phyloP scores from a whole-genome alignment of 2,797 vertebrate species.

The Echeneis naucrates region DNA sequence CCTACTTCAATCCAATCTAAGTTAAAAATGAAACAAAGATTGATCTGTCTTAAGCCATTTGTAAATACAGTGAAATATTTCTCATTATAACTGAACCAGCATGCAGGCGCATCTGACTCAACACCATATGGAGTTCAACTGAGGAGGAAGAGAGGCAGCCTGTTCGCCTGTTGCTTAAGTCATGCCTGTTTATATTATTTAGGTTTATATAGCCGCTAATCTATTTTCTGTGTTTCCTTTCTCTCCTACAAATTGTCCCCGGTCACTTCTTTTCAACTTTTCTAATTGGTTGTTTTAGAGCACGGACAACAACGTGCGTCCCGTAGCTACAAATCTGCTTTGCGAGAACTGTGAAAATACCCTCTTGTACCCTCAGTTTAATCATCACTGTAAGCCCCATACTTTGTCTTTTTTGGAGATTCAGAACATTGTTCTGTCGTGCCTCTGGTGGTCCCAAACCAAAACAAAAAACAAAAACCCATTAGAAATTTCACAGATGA shows the following conservation, averaged over 20 bases:
- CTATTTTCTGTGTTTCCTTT: neutral
- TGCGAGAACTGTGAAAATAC: neutral
- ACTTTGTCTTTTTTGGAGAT: neutral
- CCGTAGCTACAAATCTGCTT: neutral
- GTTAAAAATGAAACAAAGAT: neutral
- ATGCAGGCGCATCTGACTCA: conserved; percentile 21
- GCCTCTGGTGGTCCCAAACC: neutral
- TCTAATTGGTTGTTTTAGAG: neutral
- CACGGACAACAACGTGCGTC: neutral
- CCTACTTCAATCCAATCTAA: neutral
- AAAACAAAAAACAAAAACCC: neutral
- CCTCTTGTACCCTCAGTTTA: neutral
- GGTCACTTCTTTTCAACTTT: neutral
- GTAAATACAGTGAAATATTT: conserved; percentile 2
- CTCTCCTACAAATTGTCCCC: neutral
- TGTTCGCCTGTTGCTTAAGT: conserved; percentile 37
- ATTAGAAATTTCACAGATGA: neutral
- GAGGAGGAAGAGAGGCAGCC: conserved; percentile 16
- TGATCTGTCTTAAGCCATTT: neutral
- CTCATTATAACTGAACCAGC: conserved; percentile 8
- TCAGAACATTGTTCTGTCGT: neutral
- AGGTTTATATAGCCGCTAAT: neutral
- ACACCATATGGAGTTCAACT: conserved; percentile 31
- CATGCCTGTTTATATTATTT: neutral
- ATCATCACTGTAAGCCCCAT: neutral